phyloP scores from a whole-genome alignment of 2,888 invertebrate species.

The Rhorus exstirpatorius region DNA sequence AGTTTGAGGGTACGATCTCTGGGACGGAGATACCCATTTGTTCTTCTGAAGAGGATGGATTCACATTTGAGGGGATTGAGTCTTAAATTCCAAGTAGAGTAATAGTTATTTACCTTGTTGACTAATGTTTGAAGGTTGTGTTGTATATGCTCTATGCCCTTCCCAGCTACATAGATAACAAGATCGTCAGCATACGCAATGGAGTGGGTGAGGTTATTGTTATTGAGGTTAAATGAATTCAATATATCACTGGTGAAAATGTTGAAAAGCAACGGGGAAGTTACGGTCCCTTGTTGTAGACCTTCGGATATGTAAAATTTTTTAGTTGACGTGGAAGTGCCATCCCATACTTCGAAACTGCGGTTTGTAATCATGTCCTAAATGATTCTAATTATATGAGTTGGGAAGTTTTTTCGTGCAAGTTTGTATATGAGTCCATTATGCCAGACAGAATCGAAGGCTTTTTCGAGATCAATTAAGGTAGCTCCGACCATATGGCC shows the following conservation, averaged over 20 bases:
- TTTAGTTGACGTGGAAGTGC: neutral
- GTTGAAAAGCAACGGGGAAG: constrained; percentile 54
- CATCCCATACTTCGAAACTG: constrained; percentile 28
- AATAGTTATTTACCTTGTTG: constrained; percentile 54
- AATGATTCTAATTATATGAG: neutral
- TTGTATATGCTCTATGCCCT: neutral
- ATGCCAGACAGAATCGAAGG: constrained; percentile 49
- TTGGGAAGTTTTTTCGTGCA: constrained; percentile 16
- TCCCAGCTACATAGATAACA: constrained; percentile 34
- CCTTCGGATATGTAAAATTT: constrained; percentile 34
- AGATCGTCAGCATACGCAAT: constrained; percentile 62
- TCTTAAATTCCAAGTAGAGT: constrained; percentile 57
- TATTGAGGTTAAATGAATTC: constrained; percentile 45
- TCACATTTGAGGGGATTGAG: constrained; percentile 64
- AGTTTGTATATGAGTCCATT: constrained; percentile 36
- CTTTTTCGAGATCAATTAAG: constrained; percentile 48
- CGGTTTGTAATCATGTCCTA: constrained; percentile 23
- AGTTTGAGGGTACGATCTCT: neutral
- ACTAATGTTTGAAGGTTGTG: constrained; percentile 24
- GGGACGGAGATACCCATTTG: neutral
- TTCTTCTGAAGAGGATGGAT: constrained; percentile 53
- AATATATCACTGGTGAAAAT: constrained; percentile 56
- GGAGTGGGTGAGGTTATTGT: neutral
- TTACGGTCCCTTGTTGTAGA: constrained; percentile 53
- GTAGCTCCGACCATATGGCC: constrained; percentile 15